These are phyloP conservation scores for Hanleya hanleyi DNA, from an alignment of 2,888 invertebrate genomes.

Conservation along the genomic window DNA sequence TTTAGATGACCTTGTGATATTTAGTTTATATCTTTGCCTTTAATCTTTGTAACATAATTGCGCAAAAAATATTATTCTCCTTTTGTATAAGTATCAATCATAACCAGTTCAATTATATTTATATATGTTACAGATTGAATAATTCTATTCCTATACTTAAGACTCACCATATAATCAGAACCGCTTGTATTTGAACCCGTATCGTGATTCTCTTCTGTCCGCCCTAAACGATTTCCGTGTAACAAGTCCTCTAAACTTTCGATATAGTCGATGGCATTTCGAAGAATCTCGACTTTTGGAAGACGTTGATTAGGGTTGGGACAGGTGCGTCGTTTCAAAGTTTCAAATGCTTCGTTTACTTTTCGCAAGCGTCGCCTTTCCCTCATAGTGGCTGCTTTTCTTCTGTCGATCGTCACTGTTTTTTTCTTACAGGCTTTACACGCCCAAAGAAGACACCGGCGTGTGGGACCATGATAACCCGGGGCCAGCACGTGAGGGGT, in stretches of 20 bases:
- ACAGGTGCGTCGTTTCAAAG: constrained; percentile 92
- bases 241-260: constrained; percentile 78
- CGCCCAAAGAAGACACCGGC: constrained; percentile 93
- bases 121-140: too few relatives aligned
- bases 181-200: constrained; percentile 62
- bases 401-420: constrained; percentile 93
- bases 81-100: too few relatives aligned
- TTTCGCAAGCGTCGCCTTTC: constrained; percentile 94
- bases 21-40: too few relatives aligned
- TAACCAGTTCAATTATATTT: too few relatives aligned
- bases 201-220: constrained; percentile 55
- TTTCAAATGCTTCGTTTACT: constrained; percentile 99
- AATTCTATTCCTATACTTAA: too few relatives aligned
- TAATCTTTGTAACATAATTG: too few relatives aligned
- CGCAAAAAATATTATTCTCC: too few relatives aligned
- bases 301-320: constrained; percentile 96
- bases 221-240: constrained; percentile 58
- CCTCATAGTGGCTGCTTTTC: constrained; percentile 97
- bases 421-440: constrained; percentile 96
- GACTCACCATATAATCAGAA: constrained; percentile 68
- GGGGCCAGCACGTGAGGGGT: constrained; percentile 74
- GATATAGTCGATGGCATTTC: constrained; percentile 98
- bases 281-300: constrained; percentile 97
- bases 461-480: constrained; percentile 74
- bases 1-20: too few relatives aligned